Percentiles rank a stretch among this genome's conserved stretches.
Conservation (phyloP, 2,797 vertebrate genomes). For the Neosilurus mollespiculum region DNA sequence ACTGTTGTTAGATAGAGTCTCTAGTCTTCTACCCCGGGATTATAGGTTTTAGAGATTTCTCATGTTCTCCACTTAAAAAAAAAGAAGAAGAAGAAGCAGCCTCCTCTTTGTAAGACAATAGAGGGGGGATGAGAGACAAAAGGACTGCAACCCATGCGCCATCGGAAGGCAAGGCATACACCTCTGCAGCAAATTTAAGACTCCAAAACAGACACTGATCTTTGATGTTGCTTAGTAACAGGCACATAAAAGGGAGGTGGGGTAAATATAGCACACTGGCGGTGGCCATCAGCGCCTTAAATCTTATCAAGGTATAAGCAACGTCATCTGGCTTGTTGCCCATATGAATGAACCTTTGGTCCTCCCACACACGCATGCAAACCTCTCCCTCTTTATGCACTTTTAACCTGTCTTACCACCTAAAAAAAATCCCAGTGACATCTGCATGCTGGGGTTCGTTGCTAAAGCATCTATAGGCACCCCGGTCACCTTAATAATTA, state of each 20-base stretch:
- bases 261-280: conserved; percentile 50
- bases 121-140: conserved; percentile 47
- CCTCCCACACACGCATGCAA: neutral
- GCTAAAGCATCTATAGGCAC: neutral
- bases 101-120: conserved; percentile 40
- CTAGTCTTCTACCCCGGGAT: neutral
- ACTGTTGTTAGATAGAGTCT: neutral
- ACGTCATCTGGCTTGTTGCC: conserved; percentile 34
- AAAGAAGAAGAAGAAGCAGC: neutral
- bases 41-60: neutral
- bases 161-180: conserved; percentile 46
- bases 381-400: conserved; percentile 9
- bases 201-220: conserved; percentile 61
- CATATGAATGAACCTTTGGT: conserved; percentile 17
- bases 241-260: conserved; percentile 55
- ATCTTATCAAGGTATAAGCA: conserved; percentile 48
- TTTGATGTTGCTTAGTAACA: conserved; percentile 59
- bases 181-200: conserved; percentile 50
- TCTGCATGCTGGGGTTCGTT: neutral
- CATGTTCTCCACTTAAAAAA: neutral
- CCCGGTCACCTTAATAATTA: neutral
- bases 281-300: conserved; percentile 40
- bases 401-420: conserved; percentile 16
- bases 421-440: neutral
- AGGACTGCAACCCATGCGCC: conserved; percentile 45